These are phyloP conservation scores for Eurystomus gularis DNA, from an alignment of 2,113 vertebrate genomes.

Conservation along the genomic window DNA sequence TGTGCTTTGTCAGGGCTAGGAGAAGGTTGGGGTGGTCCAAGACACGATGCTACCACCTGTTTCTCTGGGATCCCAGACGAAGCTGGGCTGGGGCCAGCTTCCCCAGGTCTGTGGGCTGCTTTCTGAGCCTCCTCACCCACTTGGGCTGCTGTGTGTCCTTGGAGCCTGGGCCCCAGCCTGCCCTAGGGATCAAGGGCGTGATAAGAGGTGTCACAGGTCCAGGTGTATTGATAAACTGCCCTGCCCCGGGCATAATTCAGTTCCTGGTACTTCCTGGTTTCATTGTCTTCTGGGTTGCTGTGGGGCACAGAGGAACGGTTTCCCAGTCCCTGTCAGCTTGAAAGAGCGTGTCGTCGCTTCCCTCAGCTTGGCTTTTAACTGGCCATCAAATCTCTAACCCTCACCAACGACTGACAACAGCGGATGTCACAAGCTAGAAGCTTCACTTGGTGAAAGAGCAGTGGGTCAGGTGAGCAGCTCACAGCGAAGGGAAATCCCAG, in stretches of 20 bases:
- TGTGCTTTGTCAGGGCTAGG: background rate
- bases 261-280: background rate
- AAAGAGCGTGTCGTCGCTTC: fast-evolving
- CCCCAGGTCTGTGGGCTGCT: background rate
- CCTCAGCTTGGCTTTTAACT: background rate
- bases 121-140: fast-evolving
- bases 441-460: fast-evolving
- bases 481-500: background rate
- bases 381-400: background rate
- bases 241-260: too few relatives aligned
- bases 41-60: fast-evolving
- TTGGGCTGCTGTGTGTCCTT: background rate
- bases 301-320: background rate
- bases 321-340: background rate
- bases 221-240: background rate
- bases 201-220: too few relatives aligned
- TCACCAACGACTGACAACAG: background rate
- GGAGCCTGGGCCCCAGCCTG: background rate
- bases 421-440: background rate
- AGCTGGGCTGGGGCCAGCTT: background rate
- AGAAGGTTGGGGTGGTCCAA: background rate
- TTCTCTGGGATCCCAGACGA: background rate
- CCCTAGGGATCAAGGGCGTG: fast-evolving
- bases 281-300: background rate
- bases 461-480: background rate